Evolutionary conservation across 2,113 vertebrate species (phyloP).

Genomic region (Xiphophorus hellerii): DNA sequence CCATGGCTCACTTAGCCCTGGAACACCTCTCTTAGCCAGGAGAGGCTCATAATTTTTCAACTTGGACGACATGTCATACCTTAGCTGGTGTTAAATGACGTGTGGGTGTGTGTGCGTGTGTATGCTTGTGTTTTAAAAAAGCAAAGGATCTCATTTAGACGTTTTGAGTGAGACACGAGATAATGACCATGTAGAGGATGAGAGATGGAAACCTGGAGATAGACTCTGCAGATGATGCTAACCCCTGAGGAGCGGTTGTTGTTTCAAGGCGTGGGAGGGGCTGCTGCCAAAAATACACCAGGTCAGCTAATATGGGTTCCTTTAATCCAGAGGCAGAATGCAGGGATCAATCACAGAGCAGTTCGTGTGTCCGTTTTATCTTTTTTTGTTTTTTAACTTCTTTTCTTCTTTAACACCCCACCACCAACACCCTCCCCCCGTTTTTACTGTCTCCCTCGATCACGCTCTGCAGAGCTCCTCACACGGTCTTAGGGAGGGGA

Average conservation of each 20-base stretch:
- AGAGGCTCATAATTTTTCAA: constrained; percentile 44
- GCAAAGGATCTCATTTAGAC: constrained; percentile 46
- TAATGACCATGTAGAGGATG: constrained; percentile 43
- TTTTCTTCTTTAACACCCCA: constrained; percentile 44
- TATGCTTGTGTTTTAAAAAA: constrained; percentile 40
- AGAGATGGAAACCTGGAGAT: constrained; percentile 14
- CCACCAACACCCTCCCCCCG: constrained; percentile 32
- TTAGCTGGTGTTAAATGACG: constrained; percentile 56
- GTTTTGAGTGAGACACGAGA: constrained; percentile 50
- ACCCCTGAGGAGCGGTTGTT: constrained; percentile 55
- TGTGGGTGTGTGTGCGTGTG: constrained; percentile 36
- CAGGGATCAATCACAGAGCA: constrained; percentile 49
- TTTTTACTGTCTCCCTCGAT: constrained; percentile 72
- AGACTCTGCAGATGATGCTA: constrained; percentile 15
- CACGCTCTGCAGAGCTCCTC: constrained; percentile 76
- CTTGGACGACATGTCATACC: constrained; percentile 44
- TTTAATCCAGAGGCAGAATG: constrained; percentile 52
- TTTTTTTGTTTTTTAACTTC: constrained; percentile 17
- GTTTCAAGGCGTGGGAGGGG: constrained; percentile 55
- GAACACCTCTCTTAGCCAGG: constrained; percentile 23
- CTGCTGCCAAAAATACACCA: constrained; percentile 47
- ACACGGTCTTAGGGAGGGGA: constrained; percentile 69
- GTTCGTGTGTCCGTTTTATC: constrained; percentile 8
- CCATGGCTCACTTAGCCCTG: constrained; percentile 35
- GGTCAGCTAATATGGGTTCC: constrained; percentile 60